Evolutionary conservation across 1,140 invertebrate genomes (phyloP).

Genomic region (Anastrepha ludens): DNA sequence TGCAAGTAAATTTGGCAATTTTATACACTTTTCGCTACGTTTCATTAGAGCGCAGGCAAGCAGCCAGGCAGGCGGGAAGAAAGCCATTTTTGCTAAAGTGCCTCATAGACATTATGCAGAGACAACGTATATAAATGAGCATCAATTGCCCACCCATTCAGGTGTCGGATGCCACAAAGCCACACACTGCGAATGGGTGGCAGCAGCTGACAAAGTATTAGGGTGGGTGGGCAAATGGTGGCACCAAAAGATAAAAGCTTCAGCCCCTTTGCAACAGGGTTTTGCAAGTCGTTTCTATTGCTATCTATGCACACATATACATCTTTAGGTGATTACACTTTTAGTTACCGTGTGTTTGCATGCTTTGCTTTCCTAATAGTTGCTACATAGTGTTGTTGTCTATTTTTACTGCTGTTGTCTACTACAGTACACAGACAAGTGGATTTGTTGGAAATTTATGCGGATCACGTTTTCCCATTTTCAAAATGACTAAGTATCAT

Average conservation of each 20-base stretch:
- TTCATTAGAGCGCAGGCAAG: constrained; percentile 10
- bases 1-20: constrained; percentile 35
- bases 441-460: constrained; percentile 52
- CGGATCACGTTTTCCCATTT: constrained; percentile 54
- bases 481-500: constrained; percentile 54
- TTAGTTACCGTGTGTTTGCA: neutral
- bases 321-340: neutral
- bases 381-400: neutral
- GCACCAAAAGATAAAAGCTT: constrained; percentile 20
- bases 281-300: neutral
- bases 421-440: constrained; percentile 18
- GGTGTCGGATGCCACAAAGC: constrained; percentile 35
- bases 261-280: neutral
- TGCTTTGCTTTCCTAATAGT: constrained; percentile 19
- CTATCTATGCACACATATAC: neutral
- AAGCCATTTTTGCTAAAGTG: neutral
- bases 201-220: neutral
- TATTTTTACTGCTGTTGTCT: constrained; percentile 46
- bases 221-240: constrained; percentile 21
- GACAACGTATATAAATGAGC: constrained; percentile 38
- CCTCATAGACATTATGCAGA: constrained; percentile 10
- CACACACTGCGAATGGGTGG: neutral
- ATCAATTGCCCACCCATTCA: constrained; percentile 48
- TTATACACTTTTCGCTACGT: constrained; percentile 22
- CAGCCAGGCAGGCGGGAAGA: neutral